These are phyloP conservation scores for Aix galericulata DNA, from an alignment of 2,113 vertebrate species.

Conservation along the genomic window DNA sequence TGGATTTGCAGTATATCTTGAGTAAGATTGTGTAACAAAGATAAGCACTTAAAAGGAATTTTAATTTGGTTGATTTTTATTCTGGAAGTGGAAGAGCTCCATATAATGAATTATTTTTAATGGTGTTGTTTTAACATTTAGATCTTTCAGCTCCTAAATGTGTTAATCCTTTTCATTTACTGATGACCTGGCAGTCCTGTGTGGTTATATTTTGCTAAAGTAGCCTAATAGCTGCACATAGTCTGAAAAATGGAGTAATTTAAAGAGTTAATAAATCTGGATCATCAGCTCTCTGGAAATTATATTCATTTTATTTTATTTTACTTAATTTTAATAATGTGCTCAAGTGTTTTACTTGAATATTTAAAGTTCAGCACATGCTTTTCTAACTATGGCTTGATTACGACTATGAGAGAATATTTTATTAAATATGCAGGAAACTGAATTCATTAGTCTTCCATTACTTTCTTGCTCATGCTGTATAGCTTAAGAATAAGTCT, in stretches of 20 bases:
- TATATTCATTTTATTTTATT: background rate
- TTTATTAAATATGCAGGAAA: constrained; percentile 29
- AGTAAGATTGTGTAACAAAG: constrained; percentile 15
- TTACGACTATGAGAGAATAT: background rate
- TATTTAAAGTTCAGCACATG: constrained; percentile 43
- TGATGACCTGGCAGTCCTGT: background rate
- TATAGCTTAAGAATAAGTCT: background rate
- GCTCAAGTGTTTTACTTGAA: constrained; percentile 20
- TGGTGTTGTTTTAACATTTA: constrained; percentile 3
- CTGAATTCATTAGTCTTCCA: constrained; percentile 37
- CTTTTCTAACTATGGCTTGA: constrained; percentile 35
- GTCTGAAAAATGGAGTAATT: constrained; percentile 1
- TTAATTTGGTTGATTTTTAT: constrained; percentile 65
- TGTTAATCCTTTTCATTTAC: background rate
- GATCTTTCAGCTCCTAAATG: background rate
- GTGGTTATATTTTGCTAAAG: background rate
- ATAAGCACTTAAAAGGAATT: constrained; percentile 52
- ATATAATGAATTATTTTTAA: constrained; percentile 39
- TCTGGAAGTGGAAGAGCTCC: constrained; percentile 17
- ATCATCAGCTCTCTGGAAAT: background rate
- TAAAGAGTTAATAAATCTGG: constrained; percentile 41
- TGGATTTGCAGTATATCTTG: constrained; percentile 39
- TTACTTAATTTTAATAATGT: constrained; percentile 38
- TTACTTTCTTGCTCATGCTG: background rate
- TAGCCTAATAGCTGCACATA: background rate